phyloP scores from a whole-genome alignment of 2,888 invertebrate genomes.

The Branchipolynoe longqiensis region DNA sequence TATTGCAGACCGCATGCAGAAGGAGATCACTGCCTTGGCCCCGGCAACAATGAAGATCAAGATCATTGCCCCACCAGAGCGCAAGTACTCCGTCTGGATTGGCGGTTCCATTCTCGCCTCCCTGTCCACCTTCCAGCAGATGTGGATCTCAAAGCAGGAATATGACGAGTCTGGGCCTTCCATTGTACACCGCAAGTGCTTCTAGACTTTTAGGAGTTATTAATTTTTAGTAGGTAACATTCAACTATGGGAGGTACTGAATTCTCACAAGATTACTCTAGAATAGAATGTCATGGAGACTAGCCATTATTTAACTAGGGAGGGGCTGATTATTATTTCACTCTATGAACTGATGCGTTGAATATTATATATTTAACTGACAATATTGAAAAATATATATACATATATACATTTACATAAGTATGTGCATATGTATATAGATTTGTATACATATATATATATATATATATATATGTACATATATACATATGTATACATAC shows the following conservation, averaged over 20 bases:
- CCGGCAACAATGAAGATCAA: slow-evolving; percentile 65
- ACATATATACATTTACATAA: too few species aligned
- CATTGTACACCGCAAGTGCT: slow-evolving; percentile 57
- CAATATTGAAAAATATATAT: too few species aligned
- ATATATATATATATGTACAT: too few species aligned
- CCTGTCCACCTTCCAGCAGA: slow-evolving; percentile 76
- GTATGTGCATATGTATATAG: too few species aligned
- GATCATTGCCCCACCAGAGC: slow-evolving; percentile 66
- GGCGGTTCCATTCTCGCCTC: slow-evolving; percentile 76
- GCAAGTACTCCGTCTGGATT: slow-evolving; percentile 87
- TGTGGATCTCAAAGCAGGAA: slow-evolving; percentile 78
- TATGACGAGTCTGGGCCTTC: slow-evolving; percentile 67
- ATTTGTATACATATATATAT: too few species aligned
- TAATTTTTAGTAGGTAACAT: neutral
- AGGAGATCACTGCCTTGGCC: slow-evolving; percentile 59
- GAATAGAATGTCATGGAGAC: neutral
- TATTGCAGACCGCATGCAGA: slow-evolving; percentile 52
- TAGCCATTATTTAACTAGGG: neutral
- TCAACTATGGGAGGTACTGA: neutral
- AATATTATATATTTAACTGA: too few species aligned
- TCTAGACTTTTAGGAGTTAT: slow-evolving; percentile 7
- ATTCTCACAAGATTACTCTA: neutral
- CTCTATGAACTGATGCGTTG: too few species aligned
- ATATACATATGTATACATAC: too few species aligned
- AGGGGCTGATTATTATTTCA: neutral